Evolutionary conservation across 64 coral and sea anemone species (phyloP).

Genomic region (Acropora yongei): DNA sequence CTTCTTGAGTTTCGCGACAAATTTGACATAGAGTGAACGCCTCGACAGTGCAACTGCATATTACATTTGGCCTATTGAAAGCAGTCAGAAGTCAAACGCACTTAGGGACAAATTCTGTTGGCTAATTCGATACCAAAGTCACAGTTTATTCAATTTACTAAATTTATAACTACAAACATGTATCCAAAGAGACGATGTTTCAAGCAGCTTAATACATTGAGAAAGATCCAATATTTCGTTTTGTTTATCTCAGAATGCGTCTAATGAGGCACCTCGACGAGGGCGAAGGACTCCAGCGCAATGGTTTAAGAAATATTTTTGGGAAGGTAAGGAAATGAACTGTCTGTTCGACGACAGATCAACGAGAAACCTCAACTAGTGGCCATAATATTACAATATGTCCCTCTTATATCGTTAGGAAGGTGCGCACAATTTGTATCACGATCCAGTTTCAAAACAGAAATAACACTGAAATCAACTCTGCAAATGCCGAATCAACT

Average conservation of each 20-base stretch:
- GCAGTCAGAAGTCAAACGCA: no score
- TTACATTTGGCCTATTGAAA: no score
- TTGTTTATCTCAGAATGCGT: background rate
- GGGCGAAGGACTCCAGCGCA: conserved; percentile 11
- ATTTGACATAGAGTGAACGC: no score
- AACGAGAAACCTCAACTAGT: background rate
- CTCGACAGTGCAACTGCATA: no score
- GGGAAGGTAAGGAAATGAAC: conserved; percentile 14
- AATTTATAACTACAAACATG: no score
- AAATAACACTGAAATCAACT: no score
- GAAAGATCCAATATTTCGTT: background rate
- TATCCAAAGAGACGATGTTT: no score
- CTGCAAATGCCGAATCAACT: no score
- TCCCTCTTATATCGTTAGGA: background rate
- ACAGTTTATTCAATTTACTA: background rate
- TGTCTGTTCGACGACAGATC: background rate
- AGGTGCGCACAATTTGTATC: background rate
- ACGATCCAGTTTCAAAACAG: no score
- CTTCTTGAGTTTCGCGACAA: no score
- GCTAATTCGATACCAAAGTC: background rate
- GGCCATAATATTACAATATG: no score
- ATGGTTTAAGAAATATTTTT: conserved; percentile 35
- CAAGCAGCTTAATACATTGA: background rate
- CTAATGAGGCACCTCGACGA: conserved; percentile 7
- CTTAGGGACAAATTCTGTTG: no score